Evolutionary conservation across 1,140 invertebrate species (phyloP).

Genomic region (Papilio aristodemus): DNA sequence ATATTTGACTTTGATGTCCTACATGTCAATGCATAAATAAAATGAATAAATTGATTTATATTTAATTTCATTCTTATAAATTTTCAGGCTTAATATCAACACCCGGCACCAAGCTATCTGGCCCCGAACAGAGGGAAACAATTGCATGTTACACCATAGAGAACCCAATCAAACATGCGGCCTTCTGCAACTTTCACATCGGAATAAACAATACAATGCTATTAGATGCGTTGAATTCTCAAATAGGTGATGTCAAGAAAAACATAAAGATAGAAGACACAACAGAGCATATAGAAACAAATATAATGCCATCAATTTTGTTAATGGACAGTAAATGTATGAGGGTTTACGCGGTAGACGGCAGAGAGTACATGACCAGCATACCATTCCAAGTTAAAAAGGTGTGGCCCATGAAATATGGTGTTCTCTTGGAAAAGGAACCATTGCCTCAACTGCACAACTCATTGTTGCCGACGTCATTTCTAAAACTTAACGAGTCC

Average conservation of each 20-base stretch:
- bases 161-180: constrained; percentile 88
- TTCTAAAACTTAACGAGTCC: constrained; percentile 65
- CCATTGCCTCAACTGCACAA: constrained; percentile 64
- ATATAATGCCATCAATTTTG: constrained; percentile 83
- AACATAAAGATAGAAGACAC: constrained; percentile 75
- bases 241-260: constrained; percentile 72
- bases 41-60: constrained; percentile 27
- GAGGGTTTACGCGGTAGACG: constrained; percentile 88
- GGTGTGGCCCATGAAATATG: constrained; percentile 89
- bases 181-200: constrained; percentile 88
- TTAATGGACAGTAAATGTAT: constrained; percentile 89
- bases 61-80: neutral
- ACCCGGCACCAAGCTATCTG: constrained; percentile 68
- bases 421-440: constrained; percentile 88
- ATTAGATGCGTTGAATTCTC: constrained; percentile 73
- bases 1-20: no score
- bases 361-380: constrained; percentile 90
- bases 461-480: constrained; percentile 62
- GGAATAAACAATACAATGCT: constrained; percentile 81
- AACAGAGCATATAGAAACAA: constrained; percentile 66
- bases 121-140: constrained; percentile 78
- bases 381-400: constrained; percentile 91
- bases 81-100: constrained; percentile 70
- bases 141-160: constrained; percentile 90
- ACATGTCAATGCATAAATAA: neutral